Evolutionary conservation across 1,140 invertebrate species (phyloP).

Genomic region (Papilio polyxenes): DNA sequence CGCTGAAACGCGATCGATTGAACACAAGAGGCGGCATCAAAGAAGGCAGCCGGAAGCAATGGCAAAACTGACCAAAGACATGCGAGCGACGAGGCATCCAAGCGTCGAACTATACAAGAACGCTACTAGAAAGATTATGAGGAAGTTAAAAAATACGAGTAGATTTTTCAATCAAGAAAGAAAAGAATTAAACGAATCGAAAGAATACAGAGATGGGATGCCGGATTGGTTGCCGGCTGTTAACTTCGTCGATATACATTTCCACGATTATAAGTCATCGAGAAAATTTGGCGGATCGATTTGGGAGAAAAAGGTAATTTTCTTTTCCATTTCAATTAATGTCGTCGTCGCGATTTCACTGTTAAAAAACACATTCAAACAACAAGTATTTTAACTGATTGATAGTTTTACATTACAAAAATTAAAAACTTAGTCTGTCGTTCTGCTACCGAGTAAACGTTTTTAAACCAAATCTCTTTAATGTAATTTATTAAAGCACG

Average conservation of each 20-base stretch:
- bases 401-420: neutral
- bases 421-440: neutral
- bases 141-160: constrained; percentile 68
- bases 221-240: constrained; percentile 71
- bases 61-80: constrained; percentile 64
- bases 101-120: constrained; percentile 63
- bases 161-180: constrained; percentile 65
- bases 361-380: too few species aligned
- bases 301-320: constrained; percentile 67
- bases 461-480: constrained; percentile 37
- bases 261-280: constrained; percentile 60
- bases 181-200: constrained; percentile 61
- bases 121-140: constrained; percentile 65
- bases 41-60: constrained; percentile 52
- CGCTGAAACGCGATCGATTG: constrained; percentile 58
- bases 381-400: neutral
- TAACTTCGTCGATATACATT: constrained; percentile 73
- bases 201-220: constrained; percentile 69
- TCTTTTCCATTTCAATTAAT: constrained; percentile 28
- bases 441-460: neutral
- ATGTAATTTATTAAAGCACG: constrained; percentile 43
- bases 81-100: constrained; percentile 54
- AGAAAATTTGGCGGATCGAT: constrained; percentile 55
- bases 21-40: constrained; percentile 63
- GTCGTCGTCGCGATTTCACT: too few species aligned